Base-by-base conservation (phyloP, 1,140 invertebrate genomes). In the Pachypeltis micranthus region DNA sequence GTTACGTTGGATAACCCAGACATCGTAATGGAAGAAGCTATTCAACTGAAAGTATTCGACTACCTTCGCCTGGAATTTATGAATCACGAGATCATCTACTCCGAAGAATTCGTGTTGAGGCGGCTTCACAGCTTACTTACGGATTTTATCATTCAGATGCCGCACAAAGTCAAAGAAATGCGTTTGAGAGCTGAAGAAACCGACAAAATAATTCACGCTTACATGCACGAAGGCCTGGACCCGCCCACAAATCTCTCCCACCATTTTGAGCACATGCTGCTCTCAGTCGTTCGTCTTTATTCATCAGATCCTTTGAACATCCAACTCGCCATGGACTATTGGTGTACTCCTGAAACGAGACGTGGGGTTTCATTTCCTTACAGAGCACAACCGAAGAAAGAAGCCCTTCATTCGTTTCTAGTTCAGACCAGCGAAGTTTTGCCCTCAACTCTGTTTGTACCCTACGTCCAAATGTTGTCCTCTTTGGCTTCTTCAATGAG, bases 131-230 rank as follows among this genome's bases (percentile, higher is more conserved):
- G 81, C 12, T 72, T 97, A 1, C 80, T 97, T 51, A 92, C 90
- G 0, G 93, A 97, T 73, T 96, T 98, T 67, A 93, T 97, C 60
- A 83, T 91, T 55, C 78, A 90, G 31, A 92, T 96, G 90, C 93
- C 94, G 31, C 77, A 92, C 29, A 96, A 96, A 76, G 83, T 88
- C 0, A 90, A 89, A 73, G 90, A 91, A 71, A 74, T 93, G 51
- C 76, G 87, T 47, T 86, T 85, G 67, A 80, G 87, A 67, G 92
- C 91, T 0, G 93, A 96, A 73, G 93, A 97, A 75, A 84, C 87
- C 0, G 89, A 91, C 21, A 80, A 90, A 64, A 86, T 91, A 21
- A 83, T 88, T 44, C 81, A 88, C 64, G 84, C 86, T 62, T 92
- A 92, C 75, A 77, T 82, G 3, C 81, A 86, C 63, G 88, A 94